Base-by-base conservation (phyloP, 2,113 vertebrate genomes). In the Zapus hudsonius region DNA sequence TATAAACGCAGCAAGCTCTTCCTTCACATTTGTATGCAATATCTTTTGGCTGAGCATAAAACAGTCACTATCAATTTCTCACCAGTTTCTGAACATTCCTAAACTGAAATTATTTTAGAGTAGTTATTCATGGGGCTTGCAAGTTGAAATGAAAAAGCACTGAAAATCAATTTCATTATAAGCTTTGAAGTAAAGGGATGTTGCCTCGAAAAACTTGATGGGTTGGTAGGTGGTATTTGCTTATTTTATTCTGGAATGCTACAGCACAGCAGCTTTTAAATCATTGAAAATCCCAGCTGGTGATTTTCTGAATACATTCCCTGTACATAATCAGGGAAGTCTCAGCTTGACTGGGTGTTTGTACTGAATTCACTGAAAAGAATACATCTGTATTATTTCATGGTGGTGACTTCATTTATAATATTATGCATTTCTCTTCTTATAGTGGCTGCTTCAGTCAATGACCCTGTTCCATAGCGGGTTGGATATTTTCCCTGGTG, bases 171-270 rank as follows among this genome's bases (percentile, higher is more conserved):
- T 96, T 95, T 96, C 74, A 95, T 96, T 96, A 95, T 93, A 94
- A 92, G 84, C 89, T 96, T 94, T 96, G 93, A 96, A 94, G 89
- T 95, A 94, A 95, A 94, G 78, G 67, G 84, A 92, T 93, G 69
- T 83, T 91, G 84, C 89, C 74, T 95, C 89, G 78, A 87, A 95
- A 96, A 93, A 59, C 82, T 90, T 89, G 59, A 92, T 38, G 0
- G 93, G 66, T 92, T 98, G 94, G 92, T 97, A 97, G 95, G 97
- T 98, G 97, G 95, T 84, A 93, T 96, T 96, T 96, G 89, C 87
- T 96, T 94, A 94, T 96, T 96, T 97, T 93, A 93, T 95, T 93
- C 83, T 86, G 55, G 94, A 96, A 96, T 85, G 92, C 74, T 92
- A 79, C 47, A 93, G 94, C 92, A 96, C 89, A 97, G 81, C 78